phyloP scores from a whole-genome alignment of 2,888 invertebrate species.

The Lamproptera curius region DNA sequence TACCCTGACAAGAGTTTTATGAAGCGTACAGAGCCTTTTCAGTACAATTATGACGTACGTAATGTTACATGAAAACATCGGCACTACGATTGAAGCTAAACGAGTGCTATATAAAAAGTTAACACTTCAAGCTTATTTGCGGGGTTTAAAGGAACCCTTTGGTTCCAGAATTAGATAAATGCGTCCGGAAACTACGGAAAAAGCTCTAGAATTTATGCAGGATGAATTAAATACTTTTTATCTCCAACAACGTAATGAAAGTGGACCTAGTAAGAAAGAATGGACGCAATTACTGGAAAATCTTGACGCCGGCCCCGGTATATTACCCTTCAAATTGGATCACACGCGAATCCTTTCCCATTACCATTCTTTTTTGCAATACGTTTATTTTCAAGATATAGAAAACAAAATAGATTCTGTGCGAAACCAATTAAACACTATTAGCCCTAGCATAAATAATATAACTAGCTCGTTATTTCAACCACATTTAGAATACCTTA shows the following conservation, averaged over 20 bases:
- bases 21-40: not conserved
- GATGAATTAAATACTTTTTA: too few species aligned
- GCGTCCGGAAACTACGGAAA: not conserved
- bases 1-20: not conserved
- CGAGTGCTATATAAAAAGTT: not conserved
- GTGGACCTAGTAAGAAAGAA: not conserved
- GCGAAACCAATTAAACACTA: too few species aligned
- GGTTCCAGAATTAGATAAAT: not conserved
- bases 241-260: too few species aligned
- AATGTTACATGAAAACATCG: not conserved
- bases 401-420: too few species aligned
- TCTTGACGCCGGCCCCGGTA: too few species aligned
- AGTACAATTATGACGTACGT: not conserved
- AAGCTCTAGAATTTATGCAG: too few species aligned
- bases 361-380: not conserved
- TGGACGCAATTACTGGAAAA: too few species aligned
- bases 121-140: too few species aligned
- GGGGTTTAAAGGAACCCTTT: not conserved
- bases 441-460: too few species aligned
- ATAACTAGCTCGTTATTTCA: not conserved
- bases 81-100: not conserved
- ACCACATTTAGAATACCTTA: not conserved
- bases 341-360: not conserved
- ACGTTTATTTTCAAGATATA: too few species aligned
- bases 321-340: not conserved